These are phyloP conservation scores for Hipposideros armiger DNA, from an alignment of 2,113 vertebrate species.

Conservation along the genomic window DNA sequence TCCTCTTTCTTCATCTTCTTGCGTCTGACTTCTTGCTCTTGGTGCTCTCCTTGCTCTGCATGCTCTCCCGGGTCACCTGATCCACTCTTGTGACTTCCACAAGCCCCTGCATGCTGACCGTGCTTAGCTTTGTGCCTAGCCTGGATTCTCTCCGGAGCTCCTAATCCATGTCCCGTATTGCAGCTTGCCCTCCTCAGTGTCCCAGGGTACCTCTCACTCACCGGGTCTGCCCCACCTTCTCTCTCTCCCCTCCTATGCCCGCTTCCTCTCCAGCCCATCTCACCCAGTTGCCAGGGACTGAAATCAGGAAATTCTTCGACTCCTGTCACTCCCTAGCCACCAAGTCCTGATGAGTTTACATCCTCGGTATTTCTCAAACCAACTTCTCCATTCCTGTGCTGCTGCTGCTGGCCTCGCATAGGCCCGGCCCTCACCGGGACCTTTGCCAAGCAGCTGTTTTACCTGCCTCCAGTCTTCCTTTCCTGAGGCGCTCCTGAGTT, in stretches of 20 bases:
- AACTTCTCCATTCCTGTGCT: not conserved
- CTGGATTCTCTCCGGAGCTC: not conserved
- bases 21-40: not conserved
- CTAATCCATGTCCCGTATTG: not conserved
- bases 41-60: fast-evolving
- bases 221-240: not conserved
- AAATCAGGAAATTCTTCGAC: not conserved
- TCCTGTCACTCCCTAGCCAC: not conserved
- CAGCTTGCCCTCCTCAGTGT: fast-evolving
- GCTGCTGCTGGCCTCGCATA: not conserved
- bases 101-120: fast-evolving
- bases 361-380: not conserved
- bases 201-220: not conserved
- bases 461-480: not conserved
- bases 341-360: not conserved
- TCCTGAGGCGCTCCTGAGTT: not conserved
- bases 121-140: not conserved
- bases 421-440: no score
- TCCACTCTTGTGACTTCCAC: not conserved
- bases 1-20: not conserved
- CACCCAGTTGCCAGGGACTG: not conserved
- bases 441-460: not conserved
- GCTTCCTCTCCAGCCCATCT: not conserved
- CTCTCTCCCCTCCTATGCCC: not conserved
- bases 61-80: not conserved